Evolutionary conservation across 1,140 invertebrate species (phyloP), one percentile per base, ranked within the genome.

Genomic region (Diorhabda carinulata): DNA sequence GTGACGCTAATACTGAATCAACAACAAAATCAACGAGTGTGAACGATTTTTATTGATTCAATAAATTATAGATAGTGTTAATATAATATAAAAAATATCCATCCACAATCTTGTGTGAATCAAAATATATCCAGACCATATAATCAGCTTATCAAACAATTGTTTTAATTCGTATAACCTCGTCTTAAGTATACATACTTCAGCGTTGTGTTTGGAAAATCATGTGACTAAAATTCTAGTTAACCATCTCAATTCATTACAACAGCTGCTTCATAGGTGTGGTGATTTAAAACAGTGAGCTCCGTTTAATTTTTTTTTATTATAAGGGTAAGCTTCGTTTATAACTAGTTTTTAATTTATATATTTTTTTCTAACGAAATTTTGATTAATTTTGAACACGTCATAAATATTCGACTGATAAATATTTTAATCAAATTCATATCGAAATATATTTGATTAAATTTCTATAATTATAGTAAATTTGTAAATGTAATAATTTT

Each of bases 161-260:
- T 52, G 47, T 52, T n/a, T n/a, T 52, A 52, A 52, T 52, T 52
- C 47, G n/a, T 52, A 52, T n/a, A 52, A 52, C 47, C 47, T 52
- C 47, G 47, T 52, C 47, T 52, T 52, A 52, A 52, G 47, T 52
- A 52, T n/a, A 52, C 47, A 52, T 52, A 52, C 47, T 25, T 25
- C 47, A 52, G 47, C 47, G 47, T n/a, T 6, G 6, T 52, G 47
- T 52, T 8, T 52, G 2, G n/a, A 52, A 52, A 52, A 52, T 52
- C 47, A 52, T 52, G 47, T 52, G 47, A 52, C 47, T 8, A n/a
- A 52, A 6, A 25, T 25, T 25, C 25, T 25, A 25, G 2, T 6
- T n/a, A 52, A 52, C 47, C n/a, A 52, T 52, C 6, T 52, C 47
- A n/a, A 25, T n/a, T 52, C 47, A 52, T 52, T 52, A 52, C 47